These are phyloP conservation scores for Phrixothrix hirtus DNA, from an alignment of 2,888 invertebrate species.

Conservation along the genomic window DNA sequence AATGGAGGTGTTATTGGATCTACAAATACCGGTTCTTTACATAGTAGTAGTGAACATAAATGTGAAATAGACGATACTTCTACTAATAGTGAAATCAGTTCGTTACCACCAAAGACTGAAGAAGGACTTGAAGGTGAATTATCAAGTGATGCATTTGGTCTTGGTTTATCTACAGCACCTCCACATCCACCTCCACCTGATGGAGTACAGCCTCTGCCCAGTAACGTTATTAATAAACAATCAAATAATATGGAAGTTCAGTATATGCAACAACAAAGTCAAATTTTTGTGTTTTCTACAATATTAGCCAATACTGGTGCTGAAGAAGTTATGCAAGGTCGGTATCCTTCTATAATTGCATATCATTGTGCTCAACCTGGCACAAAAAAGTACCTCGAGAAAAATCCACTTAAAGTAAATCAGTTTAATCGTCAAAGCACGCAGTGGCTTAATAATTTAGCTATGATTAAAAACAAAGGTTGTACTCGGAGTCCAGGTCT, in stretches of 20 bases:
- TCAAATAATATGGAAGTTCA: conserved; percentile 82
- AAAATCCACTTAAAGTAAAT: conserved; percentile 87
- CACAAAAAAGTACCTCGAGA: conserved; percentile 94
- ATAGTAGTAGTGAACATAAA: conserved; percentile 49
- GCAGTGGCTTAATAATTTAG: conserved; percentile 78
- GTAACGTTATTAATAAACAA: conserved; percentile 79
- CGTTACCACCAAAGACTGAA: conserved; percentile 51
- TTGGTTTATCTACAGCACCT: conserved; percentile 44
- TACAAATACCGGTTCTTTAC: conserved; percentile 54
- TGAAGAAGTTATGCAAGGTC: conserved; percentile 86
- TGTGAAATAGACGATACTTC: conserved; percentile 46
- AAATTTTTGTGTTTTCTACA: conserved; percentile 97
- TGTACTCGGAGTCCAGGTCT: conserved; percentile 62
- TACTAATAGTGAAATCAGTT: conserved; percentile 33
- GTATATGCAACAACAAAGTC: conserved; percentile 94
- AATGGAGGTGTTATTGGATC: conserved; percentile 56
- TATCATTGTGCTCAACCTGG: conserved; percentile 95
- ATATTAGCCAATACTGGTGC: conserved; percentile 93
- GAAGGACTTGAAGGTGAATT: conserved; percentile 52
- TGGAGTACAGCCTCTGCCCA: conserved; percentile 72
- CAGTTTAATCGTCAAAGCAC: conserved; percentile 84
- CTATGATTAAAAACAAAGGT: conserved; percentile 74
- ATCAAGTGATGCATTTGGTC: conserved; percentile 47
- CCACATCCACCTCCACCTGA: conserved; percentile 59
- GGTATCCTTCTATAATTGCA: conserved; percentile 89